Evolutionary conservation across 1,140 invertebrate genomes (phyloP).

Genomic region (Drosophila hydei): DNA sequence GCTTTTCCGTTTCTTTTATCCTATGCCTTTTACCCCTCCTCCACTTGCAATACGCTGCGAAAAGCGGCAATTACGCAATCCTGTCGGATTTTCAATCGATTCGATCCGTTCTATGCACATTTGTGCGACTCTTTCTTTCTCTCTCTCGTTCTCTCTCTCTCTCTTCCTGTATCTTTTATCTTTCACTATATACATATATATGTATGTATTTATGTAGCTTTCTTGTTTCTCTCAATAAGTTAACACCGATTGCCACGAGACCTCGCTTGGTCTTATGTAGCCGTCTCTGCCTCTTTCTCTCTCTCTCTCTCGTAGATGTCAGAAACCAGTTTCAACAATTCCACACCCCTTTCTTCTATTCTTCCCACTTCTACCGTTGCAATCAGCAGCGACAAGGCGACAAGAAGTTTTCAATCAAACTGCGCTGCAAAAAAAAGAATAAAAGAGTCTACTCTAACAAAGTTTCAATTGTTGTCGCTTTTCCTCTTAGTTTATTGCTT

Average conservation of each 20-base stretch:
- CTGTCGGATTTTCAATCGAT: slow-evolving; percentile 23
- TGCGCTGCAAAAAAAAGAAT: slow-evolving; percentile 23
- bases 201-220: slow-evolving; percentile 2
- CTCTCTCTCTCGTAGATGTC: neutral
- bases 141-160: neutral
- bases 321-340: slow-evolving; percentile 32
- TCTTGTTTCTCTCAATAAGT: slow-evolving; percentile 27
- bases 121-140: neutral
- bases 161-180: neutral
- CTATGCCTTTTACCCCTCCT: neutral
- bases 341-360: slow-evolving; percentile 22
- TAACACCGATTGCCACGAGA: slow-evolving; percentile 36
- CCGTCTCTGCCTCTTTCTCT: neutral
- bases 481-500: slow-evolving; percentile 1
- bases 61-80: slow-evolving; percentile 27
- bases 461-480: slow-evolving; percentile 20
- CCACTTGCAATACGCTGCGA: neutral
- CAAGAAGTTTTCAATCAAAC: slow-evolving; percentile 48
- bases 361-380: slow-evolving; percentile 10
- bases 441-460: slow-evolving; percentile 11
- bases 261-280: slow-evolving; percentile 34
- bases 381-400: slow-evolving; percentile 35
- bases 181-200: neutral
- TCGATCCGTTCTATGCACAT: slow-evolving; percentile 21
- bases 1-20: slow-evolving; percentile 11